A percentile compares a stretch with the other conserved stretches of the same genome.
phyloP scores from a whole-genome alignment of 1,140 invertebrate species.

The Drosophila azteca region DNA sequence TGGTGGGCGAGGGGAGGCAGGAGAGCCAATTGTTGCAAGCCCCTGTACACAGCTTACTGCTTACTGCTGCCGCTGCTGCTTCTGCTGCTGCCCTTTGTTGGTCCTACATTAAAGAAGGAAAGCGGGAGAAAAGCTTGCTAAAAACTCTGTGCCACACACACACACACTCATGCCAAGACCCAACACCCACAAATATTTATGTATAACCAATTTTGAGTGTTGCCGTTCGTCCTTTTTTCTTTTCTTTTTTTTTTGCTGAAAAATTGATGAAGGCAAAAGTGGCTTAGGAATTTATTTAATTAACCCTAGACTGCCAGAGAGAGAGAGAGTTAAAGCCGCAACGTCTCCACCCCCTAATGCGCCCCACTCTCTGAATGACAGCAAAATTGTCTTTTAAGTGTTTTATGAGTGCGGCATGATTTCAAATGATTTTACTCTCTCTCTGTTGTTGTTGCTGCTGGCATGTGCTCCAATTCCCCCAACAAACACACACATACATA shows the following conservation, averaged over 20 bases:
- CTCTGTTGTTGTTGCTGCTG: slow-evolving; percentile 36
- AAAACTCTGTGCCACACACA: slow-evolving; percentile 39
- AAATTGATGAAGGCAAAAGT: slow-evolving; percentile 48
- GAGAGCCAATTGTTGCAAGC: slow-evolving; percentile 74
- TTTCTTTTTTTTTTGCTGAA: slow-evolving; percentile 49
- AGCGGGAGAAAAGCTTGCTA: slow-evolving; percentile 55
- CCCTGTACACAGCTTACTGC: slow-evolving; percentile 35
- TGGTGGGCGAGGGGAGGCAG: slow-evolving; percentile 6
- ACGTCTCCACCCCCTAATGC: slow-evolving; percentile 1
- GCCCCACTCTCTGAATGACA: slow-evolving; percentile 29
- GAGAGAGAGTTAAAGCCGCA: slow-evolving; percentile 25
- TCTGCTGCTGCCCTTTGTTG: slow-evolving; percentile 34
- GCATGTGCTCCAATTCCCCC: slow-evolving; percentile 67
- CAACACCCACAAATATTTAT: slow-evolving; percentile 62
- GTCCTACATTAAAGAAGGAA: slow-evolving; percentile 10
- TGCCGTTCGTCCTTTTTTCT: slow-evolving; percentile 13
- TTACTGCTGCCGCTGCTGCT: slow-evolving; percentile 2
- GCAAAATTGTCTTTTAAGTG: slow-evolving; percentile 72
- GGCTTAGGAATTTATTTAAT: slow-evolving; percentile 73
- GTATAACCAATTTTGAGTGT: slow-evolving; percentile 63
- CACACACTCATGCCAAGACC: slow-evolving; percentile 9
- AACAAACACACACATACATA: slow-evolving; percentile 10
- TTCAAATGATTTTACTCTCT: slow-evolving; percentile 54
- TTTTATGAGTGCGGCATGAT: slow-evolving; percentile 73
- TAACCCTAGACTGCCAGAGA: slow-evolving; percentile 61